These are phyloP conservation scores for Albula glossodonta DNA, from an alignment of 2,113 vertebrate genomes.

Conservation along the genomic window DNA sequence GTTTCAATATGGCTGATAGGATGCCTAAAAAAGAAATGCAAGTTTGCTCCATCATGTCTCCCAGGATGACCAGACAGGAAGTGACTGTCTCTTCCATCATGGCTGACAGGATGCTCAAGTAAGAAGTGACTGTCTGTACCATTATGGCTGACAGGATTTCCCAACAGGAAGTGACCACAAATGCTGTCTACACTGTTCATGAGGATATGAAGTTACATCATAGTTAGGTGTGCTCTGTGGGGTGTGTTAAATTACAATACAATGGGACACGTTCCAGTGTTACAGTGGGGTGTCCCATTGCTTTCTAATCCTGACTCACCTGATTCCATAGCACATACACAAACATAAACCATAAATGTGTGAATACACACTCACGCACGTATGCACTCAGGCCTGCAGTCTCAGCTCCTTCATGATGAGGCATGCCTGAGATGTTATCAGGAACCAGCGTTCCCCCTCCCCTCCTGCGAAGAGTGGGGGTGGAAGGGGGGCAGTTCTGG, in stretches of 20 bases:
- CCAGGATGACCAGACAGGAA: background rate
- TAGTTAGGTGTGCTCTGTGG: too few relatives aligned
- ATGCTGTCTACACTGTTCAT: too few relatives aligned
- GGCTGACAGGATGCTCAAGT: background rate
- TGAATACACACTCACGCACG: background rate
- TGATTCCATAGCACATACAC: background rate
- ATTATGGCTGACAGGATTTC: background rate
- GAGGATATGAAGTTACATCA: too few relatives aligned
- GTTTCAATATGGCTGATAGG: too few relatives aligned
- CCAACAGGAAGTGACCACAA: background rate
- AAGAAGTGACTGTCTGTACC: background rate
- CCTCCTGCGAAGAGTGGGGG: conserved; percentile 20
- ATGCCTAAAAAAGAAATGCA: too few relatives aligned
- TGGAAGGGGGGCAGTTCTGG: conserved; percentile 11
- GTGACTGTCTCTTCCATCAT: background rate
- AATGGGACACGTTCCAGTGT: too few relatives aligned
- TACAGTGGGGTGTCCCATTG: too few relatives aligned
- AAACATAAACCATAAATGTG: background rate
- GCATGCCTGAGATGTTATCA: conserved; percentile 10
- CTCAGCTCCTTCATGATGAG: background rate
- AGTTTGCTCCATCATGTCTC: too few relatives aligned
- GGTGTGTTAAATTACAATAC: too few relatives aligned
- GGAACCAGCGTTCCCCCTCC: conserved; percentile 14
- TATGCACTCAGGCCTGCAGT: background rate
- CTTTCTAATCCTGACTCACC: background rate